Evolutionary conservation across 2,113 vertebrate genomes (phyloP), one percentile per base, ranked within the genome.

Genomic region (Chroicocephalus ridibundus): DNA sequence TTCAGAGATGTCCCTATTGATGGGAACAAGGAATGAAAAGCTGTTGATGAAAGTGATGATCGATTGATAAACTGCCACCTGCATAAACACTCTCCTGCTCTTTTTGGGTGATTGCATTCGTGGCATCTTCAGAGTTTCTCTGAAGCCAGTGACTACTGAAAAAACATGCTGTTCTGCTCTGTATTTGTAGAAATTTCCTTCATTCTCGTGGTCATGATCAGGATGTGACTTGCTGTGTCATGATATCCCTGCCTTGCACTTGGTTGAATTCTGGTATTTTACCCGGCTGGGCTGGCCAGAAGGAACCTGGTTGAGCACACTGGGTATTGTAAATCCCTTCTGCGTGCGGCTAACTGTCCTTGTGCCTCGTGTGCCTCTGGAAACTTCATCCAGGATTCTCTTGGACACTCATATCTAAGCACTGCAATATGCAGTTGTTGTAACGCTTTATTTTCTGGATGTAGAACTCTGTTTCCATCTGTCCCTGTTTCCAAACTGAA

Each of bases 1-100:
- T 96, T 62, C 74, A 54, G 75, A 96, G 89, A 91, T 72, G 24
- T 91, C 91, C 92, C 93, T 74, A 57, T 86, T 95, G 95, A 97
- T 83, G 93, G 87, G 95, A 94, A 93, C 52, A 66, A 89, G 64
- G 42, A 91, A 69, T 66, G 92, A 93, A 94, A 94, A 79, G 88
- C 88, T 92, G 60, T 84, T 91, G 84, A 78, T 95, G 90, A 57
- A 96, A 92, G 79, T 22, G 60, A 95, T 82, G 36, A 61, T 82
- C n/a, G 52, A 95, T 88, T 88, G 88, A 97, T 95, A 94, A 94
- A 82, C 51, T 79, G 61, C 61, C 78, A 76, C 71, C 75, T 79
- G 47, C 94, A 86, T 62, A 91, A 97, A 97, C 90, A 75, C 22
- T 36, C 36, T 26, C 49, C 3, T 58, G 47, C n/a, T 71, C 54